These are phyloP conservation scores for Lampris megalopsis DNA, from an alignment of 2,113 vertebrate species.

Conservation along the genomic window DNA sequence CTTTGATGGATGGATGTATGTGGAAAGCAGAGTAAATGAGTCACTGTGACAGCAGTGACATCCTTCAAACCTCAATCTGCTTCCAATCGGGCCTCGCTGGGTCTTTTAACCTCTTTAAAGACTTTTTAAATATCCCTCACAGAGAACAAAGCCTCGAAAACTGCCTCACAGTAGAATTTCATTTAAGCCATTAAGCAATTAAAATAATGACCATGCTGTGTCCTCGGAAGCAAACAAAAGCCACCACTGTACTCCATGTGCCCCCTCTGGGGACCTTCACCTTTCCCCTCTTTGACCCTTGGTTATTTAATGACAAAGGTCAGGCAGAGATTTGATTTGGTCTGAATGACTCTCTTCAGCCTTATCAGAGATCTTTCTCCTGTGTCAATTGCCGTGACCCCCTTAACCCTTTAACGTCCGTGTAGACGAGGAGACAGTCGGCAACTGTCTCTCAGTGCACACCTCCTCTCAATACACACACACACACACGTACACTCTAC, in stretches of 20 bases:
- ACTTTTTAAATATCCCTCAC: neutral
- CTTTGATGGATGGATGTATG: neutral
- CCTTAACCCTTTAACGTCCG: conserved; percentile 13
- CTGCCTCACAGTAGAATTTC: neutral
- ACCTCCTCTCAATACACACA: neutral
- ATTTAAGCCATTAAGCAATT: conserved; percentile 2
- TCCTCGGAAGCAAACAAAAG: conserved; percentile 18
- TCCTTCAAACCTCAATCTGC: neutral
- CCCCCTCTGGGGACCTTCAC: conserved; percentile 5
- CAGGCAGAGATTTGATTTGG: conserved; percentile 39
- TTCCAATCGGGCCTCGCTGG: neutral
- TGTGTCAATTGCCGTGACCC: conserved; percentile 17
- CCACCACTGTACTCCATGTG: conserved; percentile 16
- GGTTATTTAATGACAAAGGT: conserved; percentile 31
- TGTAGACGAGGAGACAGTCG: conserved; percentile 27
- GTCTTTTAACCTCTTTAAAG: neutral
- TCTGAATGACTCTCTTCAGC: conserved; percentile 31
- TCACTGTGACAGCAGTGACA: neutral
- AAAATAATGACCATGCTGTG: neutral
- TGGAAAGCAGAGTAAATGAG: conserved; percentile 8
- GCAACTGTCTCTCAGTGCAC: conserved; percentile 6
- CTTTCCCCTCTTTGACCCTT: conserved; percentile 36
- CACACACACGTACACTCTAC: neutral
- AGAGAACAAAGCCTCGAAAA: neutral
- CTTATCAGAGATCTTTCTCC: conserved; percentile 25